Evolutionary conservation across 1,140 invertebrate genomes (phyloP), one percentile per base, ranked within the genome.

Genomic region (Probaryconus sp.): DNA sequence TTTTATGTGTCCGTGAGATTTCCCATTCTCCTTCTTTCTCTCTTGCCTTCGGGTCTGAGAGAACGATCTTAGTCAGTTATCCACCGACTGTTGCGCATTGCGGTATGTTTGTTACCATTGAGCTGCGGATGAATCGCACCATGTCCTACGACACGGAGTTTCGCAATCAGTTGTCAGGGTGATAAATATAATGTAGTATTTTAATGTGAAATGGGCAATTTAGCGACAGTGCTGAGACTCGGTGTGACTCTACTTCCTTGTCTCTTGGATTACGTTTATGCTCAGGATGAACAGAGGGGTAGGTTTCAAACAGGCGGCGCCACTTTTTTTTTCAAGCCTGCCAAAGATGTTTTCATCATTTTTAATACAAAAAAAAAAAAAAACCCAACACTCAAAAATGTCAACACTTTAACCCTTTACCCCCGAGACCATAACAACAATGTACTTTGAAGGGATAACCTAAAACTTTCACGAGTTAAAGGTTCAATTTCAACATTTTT

Each of bases 121-220:
- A n/a, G 28, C 5, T n/a, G 42, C 48, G 56, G 43, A 7, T 26
- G 55, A 61, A 48, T 20, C 40, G 68, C 61, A 53, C 69, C 56
- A 71, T 65, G 63, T 65, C 45, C 40, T 16, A 55, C 16, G 38
- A 47, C 6, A 73, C 35, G 26, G 17, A 71, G 58, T 77, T 58
- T 60, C 61, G 37, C 58, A 67, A 55, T 61, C 65, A 65, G 56
- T 79, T 67, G 58, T 53, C 51, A 53, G 35, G 55, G 48, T 65
- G 70, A 75, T 58, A 51, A 81, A n/a, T n/a, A 87, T 83, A 83
- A 86, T 85, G 83, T 83, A 78, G 79, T 80, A n/a, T n/a, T n/a
- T n/a, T 78, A 72, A 73, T 68, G 76, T 76, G 68, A 79, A 79
- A 87, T 86, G 85, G 83, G 84, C 74, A 85, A 86, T 79, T 78